Conservation (phyloP, 2,888 invertebrate genomes). For the Exephanes ischioxanthus region DNA sequence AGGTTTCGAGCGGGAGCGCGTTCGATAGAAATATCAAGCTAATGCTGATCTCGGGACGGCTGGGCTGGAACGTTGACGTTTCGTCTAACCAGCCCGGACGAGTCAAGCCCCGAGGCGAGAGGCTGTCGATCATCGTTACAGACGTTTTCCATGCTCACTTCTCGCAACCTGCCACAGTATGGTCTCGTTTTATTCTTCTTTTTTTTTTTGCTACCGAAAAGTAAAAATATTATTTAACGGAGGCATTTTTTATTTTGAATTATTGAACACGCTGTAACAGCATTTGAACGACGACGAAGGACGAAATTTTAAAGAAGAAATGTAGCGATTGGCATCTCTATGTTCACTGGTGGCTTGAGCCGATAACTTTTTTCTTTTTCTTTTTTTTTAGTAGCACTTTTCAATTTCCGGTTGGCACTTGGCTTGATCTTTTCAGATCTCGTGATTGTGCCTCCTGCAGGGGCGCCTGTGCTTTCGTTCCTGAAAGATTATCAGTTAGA, state of each 20-base stretch:
- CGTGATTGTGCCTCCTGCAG: constrained; percentile 51
- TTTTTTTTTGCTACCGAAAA: not conserved
- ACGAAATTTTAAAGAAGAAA: not conserved
- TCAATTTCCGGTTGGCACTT: constrained; percentile 63
- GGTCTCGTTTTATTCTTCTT: not conserved
- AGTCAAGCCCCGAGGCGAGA: constrained; percentile 35
- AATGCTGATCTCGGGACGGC: constrained; percentile 19
- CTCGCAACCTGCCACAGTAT: not conserved
- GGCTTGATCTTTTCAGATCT: constrained; percentile 44
- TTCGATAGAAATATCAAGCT: constrained; percentile 40
- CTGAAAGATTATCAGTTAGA: constrained; percentile 61
- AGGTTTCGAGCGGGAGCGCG: not conserved
- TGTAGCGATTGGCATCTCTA: not conserved
- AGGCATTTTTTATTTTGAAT: not conserved
- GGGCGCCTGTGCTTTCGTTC: constrained; percentile 38
- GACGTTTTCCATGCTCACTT: constrained; percentile 30
- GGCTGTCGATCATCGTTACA: constrained; percentile 54
- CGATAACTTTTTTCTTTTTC: constrained; percentile 3
- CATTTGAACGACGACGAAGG: not conserved
- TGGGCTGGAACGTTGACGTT: constrained; percentile 38
- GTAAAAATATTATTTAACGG: not conserved
- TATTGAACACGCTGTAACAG: not conserved
- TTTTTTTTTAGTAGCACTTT: constrained; percentile 29
- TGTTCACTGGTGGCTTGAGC: not conserved
- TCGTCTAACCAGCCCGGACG: constrained; percentile 41